Base-by-base conservation (phyloP, 2,797 vertebrate genomes). In the Etheostoma nigrum region DNA sequence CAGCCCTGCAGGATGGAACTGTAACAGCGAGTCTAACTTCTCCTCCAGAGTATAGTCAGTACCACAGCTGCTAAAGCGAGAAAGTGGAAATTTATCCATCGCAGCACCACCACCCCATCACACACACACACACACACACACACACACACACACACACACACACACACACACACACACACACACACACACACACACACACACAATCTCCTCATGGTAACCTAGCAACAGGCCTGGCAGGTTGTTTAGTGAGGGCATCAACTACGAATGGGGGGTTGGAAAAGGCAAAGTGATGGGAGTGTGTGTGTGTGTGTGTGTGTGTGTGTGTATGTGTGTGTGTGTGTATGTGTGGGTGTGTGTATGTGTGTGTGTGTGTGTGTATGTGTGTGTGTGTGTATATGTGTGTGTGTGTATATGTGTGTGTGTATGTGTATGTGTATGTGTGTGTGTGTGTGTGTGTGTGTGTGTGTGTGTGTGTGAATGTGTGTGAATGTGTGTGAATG, bases 151-250 rank as follows among this genome's bases (percentile, higher is more conserved):
- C 40, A 40, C 40, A 40, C 40, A 40, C 40, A 40, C 40, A 40
- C 40, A 40, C 40, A 40, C 40, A 40, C 40, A 12, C 40, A 42
- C 40, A 13, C 40, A 42, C 40, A 13, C 40, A 42, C 40, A 42
- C 47, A 49, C 67, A 70, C 82, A 69, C 79, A 67, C 72, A 72
- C 72, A 45, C 75, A 59, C 84, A 79, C 68, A 44, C 71, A 69
- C 76, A 25, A n/a, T n/a, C n/a, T n/a, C n/a, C n/a, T n/a, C n/a
- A n/a, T n/a, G n/a, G n/a, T n/a, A n/a, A n/a, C n/a, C n/a, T 3
- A 25, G 25, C 25, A 25, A 25, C 94, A 95, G 80, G 84, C 79
- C 89, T 81, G 86, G n/a, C 89, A 90, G 86, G 83, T 78, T 86
- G 74, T 87, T 79, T n/a, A 76, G 81, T 66, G 82, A 86, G 79